Evolutionary conservation across 2,888 invertebrate species (phyloP).

Genomic region (Drosophila yooni): DNA sequence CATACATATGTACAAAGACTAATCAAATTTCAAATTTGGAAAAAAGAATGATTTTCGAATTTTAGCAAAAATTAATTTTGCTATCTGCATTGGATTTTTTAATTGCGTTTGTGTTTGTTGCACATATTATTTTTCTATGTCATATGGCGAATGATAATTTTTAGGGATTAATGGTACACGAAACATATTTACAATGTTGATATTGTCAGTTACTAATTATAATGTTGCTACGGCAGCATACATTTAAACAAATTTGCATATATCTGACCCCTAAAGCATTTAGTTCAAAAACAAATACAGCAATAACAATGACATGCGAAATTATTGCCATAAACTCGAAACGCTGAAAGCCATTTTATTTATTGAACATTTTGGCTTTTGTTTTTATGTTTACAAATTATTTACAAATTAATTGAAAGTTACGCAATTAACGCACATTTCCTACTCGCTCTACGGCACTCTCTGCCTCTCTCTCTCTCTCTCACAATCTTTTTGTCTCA

Average conservation of each 20-base stretch:
- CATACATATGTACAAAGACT: background rate
- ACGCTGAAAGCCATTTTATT: slow-evolving; percentile 8
- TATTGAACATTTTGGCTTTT: slow-evolving; percentile 19
- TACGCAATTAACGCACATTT: slow-evolving; percentile 52
- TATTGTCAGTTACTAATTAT: slow-evolving; percentile 26
- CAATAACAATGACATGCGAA: slow-evolving; percentile 24
- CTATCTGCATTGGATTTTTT: background rate
- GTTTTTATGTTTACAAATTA: slow-evolving; percentile 56
- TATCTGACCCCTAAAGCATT: slow-evolving; percentile 9
- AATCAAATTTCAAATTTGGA: background rate
- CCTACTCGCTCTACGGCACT: background rate
- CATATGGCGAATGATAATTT: background rate
- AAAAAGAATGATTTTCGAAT: background rate
- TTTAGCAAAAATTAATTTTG: background rate
- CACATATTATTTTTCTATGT: background rate
- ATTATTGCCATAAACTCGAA: background rate
- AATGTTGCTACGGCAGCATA: background rate
- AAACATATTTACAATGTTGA: slow-evolving; percentile 3
- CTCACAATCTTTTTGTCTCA: background rate
- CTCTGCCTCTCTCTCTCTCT: background rate
- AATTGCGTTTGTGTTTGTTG: background rate
- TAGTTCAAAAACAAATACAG: slow-evolving; percentile 21
- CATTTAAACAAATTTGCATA: slow-evolving; percentile 38
- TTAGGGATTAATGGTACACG: background rate
- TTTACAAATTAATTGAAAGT: slow-evolving; percentile 71